Conservation (phyloP, 2,113 vertebrate species). For the Laticauda colubrina region DNA sequence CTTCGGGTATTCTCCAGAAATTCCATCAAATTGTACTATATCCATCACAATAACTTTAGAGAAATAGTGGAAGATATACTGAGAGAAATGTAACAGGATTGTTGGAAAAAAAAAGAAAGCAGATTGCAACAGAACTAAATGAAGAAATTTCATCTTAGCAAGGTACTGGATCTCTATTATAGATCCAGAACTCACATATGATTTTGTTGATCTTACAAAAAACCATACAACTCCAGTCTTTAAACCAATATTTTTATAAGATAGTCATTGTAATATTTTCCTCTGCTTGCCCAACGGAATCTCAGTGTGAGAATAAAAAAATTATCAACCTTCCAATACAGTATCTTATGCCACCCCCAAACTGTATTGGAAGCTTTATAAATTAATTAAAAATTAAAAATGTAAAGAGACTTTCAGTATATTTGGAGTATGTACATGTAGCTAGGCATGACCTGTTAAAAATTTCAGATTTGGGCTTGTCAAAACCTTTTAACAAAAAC, state of each 20-base stretch:
- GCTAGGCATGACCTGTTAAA: background rate
- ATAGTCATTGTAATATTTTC: background rate
- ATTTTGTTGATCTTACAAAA: background rate
- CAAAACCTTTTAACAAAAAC: background rate
- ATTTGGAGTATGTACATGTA: background rate
- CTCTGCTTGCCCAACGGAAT: background rate
- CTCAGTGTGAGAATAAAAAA: background rate
- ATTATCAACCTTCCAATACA: background rate
- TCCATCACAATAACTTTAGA: background rate
- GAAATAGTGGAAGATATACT: background rate
- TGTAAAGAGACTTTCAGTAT: background rate
- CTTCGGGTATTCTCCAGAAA: background rate
- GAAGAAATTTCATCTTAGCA: background rate
- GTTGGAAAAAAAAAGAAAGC: background rate
- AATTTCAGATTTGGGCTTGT: background rate
- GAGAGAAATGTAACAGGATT: background rate
- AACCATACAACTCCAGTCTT: background rate
- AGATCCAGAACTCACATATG: background rate
- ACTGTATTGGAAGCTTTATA: background rate
- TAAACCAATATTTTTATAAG: background rate
- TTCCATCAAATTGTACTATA: background rate
- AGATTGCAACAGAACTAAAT: background rate
- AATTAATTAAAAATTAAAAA: background rate
- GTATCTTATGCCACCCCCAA: background rate
- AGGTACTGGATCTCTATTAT: background rate